A percentile compares a stretch with the other conserved stretches of the same genome.
Conservation (phyloP, 2,113 vertebrate species). For the Fregetta grallaria region DNA sequence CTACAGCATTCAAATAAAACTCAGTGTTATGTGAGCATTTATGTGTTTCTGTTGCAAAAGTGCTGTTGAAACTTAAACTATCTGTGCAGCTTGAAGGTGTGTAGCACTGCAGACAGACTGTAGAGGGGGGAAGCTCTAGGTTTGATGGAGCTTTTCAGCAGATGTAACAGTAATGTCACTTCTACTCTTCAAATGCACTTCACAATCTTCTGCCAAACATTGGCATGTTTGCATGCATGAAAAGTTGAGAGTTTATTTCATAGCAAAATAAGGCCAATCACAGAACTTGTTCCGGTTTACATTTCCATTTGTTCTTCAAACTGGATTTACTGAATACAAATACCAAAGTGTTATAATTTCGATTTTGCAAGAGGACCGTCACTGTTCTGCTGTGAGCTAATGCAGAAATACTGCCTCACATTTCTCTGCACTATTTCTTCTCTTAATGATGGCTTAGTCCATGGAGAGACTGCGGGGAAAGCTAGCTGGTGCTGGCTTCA, state of each 20-base stretch:
- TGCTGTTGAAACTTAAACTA: slow-evolving; percentile 29
- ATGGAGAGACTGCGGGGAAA: neutral
- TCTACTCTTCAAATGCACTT: slow-evolving; percentile 16
- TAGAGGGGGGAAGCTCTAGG: neutral
- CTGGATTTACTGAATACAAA: neutral
- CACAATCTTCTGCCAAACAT: slow-evolving; percentile 40
- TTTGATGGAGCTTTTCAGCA: slow-evolving; percentile 41
- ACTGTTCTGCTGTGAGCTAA: neutral
- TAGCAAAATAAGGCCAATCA: slow-evolving; percentile 24
- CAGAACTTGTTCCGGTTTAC: neutral
- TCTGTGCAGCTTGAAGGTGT: neutral
- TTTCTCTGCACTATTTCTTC: neutral
- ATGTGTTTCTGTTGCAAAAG: neutral
- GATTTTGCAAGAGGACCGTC: neutral
- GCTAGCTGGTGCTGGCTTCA: neutral
- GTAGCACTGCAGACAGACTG: neutral
- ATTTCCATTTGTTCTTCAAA: neutral
- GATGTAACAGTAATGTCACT: neutral
- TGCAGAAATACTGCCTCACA: neutral
- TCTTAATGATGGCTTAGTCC: neutral
- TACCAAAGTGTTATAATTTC: neutral
- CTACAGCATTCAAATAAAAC: neutral
- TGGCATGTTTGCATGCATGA: neutral
- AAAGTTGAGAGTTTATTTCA: neutral
- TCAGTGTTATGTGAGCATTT: slow-evolving; percentile 7